Conservation (phyloP, 2,113 vertebrate genomes). For the Corythaixoides concolor region DNA sequence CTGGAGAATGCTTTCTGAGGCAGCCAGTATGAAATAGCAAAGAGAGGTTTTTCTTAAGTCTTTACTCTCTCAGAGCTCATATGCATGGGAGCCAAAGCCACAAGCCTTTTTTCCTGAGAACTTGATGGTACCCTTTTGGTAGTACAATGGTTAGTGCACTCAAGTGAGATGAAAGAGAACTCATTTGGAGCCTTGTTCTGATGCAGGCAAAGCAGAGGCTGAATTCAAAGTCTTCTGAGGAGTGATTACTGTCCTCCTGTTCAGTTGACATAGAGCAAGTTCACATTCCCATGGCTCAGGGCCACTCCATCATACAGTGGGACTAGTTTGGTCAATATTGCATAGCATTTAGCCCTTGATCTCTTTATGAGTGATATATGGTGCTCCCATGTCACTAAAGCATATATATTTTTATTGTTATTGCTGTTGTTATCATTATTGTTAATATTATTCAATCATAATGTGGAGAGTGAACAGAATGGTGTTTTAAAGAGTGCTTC, state of each 20-base stretch:
- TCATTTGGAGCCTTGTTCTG: neutral
- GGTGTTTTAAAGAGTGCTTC: neutral
- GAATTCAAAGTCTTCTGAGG: neutral
- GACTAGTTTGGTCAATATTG: neutral
- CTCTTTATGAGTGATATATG: neutral
- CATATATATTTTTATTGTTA: neutral
- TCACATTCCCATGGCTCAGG: neutral
- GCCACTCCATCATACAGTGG: no score
- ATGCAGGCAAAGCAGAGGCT: neutral
- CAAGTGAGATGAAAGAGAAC: neutral
- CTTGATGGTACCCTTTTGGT: neutral
- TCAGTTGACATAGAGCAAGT: neutral
- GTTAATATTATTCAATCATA: neutral
- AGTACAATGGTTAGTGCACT: neutral
- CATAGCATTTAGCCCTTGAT: neutral
- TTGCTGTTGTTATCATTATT: neutral
- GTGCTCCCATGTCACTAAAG: neutral
- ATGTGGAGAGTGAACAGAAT: neutral
- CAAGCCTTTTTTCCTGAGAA: neutral
- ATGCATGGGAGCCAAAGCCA: neutral
- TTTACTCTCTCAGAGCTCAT: neutral
- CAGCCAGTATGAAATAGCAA: neutral
- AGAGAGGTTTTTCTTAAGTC: neutral
- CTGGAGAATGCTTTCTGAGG: neutral
- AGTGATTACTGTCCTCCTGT: neutral